Base-by-base conservation (phyloP, 1,140 invertebrate genomes). In the Leptoteleia sp. region DNA sequence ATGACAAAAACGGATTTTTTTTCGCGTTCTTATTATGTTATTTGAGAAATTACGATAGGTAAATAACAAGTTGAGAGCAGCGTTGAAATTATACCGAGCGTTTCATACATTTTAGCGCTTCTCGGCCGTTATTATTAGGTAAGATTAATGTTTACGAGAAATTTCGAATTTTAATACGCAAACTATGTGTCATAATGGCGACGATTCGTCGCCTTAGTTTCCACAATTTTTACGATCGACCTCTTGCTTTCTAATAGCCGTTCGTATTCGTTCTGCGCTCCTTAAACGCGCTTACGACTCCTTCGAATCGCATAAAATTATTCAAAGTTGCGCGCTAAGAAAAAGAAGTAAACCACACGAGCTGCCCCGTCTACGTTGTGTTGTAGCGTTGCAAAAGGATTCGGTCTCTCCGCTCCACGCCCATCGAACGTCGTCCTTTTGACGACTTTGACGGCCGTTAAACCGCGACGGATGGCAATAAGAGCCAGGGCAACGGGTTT, bases 211-310 rank as follows among this genome's bases (percentile, higher is more conserved):
- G 81, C 83, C 77, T 85, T 54, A 72, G 78, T 62, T 67, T 65
- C 68, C 73, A 81, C 82, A 70, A 83, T 65, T 85, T 87, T 88
- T 86, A 87, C 67, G 78, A 81, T 68, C 79, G 52, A 62, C 62
- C 76, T 81, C 76, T 76, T 71, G 59, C 42, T 71, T 78, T 54
- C 67, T 84, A 83, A 83, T 84, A 75, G 79, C 40, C 54, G 55
- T 68, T 76, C 61, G 75, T 65, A 70, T 79, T 79, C 76, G 65
- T 68, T 72, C 61, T 55, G 25, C 57, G 48, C 47, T 77, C 75
- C 54, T 78, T 72, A 71, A 68, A 65, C 61, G 75, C 31, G 61
- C 67, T 73, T 81, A 79, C 67, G 76, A 79, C 83, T 79, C 48
- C 19, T 62, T 71, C 57, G 40, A 75, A 75, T 82, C 47, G 72